phyloP scores from a whole-genome alignment of 2,888 invertebrate genomes.

The Agrotis segetum region DNA sequence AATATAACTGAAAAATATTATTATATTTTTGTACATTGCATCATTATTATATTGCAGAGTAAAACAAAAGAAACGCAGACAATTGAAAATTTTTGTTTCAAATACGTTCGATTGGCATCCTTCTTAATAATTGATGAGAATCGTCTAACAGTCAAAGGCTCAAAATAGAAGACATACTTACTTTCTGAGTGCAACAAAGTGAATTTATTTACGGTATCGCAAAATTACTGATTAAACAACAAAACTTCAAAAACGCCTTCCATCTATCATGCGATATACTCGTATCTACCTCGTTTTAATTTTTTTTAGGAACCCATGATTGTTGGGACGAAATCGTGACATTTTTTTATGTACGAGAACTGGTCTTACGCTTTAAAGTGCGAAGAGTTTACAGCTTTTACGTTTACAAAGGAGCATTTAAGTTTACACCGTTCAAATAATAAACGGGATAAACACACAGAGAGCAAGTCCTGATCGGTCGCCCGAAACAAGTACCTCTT shows the following conservation, averaged over 20 bases:
- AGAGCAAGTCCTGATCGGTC: too few species aligned
- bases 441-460: too few species aligned
- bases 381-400: too few species aligned
- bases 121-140: background rate
- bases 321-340: too few species aligned
- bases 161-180: background rate
- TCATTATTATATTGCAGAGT: background rate
- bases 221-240: too few species aligned
- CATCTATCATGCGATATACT: background rate
- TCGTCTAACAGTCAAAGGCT: background rate
- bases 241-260: background rate
- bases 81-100: background rate
- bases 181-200: background rate
- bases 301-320: too few species aligned
- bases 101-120: background rate
- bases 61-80: background rate
- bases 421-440: too few species aligned
- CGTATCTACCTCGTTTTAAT: too few species aligned
- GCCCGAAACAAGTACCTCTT: too few species aligned
- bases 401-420: too few species aligned
- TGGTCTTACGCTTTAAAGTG: too few species aligned
- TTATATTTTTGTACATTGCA: background rate
- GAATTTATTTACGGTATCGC: background rate
- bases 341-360: too few species aligned
- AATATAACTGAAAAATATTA: background rate